Evolutionary conservation across 1,140 invertebrate genomes (phyloP).

Genomic region (Argopecten irradians): DNA sequence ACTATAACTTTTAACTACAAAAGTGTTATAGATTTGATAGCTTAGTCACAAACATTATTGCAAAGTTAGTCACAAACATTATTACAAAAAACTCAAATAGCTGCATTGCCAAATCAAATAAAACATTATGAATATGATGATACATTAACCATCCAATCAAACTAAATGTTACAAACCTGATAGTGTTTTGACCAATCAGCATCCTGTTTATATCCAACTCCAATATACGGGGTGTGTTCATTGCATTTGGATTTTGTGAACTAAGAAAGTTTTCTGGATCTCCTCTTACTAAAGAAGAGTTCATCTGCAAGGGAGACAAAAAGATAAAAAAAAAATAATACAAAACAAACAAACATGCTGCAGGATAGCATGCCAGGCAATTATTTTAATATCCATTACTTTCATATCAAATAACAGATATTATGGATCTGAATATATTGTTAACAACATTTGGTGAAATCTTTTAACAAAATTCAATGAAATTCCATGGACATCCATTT

Average conservation of each 20-base stretch:
- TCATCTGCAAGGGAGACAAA: conserved; percentile 57
- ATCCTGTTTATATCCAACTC: conserved; percentile 77
- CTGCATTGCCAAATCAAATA: no score
- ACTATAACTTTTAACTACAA: neutral
- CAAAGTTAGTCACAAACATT: neutral
- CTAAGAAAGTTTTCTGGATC: conserved; percentile 34
- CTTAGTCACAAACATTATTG: neutral
- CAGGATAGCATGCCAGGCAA: no score
- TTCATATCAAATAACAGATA: no score
- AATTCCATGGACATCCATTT: neutral
- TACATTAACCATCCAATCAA: neutral
- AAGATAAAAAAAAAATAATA: neutral
- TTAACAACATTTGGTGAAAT: no score
- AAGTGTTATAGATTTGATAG: no score
- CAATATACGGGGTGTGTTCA: conserved; percentile 72
- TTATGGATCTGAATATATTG: no score
- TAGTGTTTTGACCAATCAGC: conserved; percentile 76
- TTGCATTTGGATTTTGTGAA: conserved; percentile 38
- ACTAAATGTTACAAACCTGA: conserved; percentile 62
- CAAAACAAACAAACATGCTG: neutral
- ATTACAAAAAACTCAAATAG: no score
- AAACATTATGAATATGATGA: no score
- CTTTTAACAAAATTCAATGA: no score
- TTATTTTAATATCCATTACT: no score
- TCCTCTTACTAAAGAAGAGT: conserved; percentile 57